Base-by-base conservation (phyloP, 2,113 vertebrate species). In the Podocnemis expansa region DNA sequence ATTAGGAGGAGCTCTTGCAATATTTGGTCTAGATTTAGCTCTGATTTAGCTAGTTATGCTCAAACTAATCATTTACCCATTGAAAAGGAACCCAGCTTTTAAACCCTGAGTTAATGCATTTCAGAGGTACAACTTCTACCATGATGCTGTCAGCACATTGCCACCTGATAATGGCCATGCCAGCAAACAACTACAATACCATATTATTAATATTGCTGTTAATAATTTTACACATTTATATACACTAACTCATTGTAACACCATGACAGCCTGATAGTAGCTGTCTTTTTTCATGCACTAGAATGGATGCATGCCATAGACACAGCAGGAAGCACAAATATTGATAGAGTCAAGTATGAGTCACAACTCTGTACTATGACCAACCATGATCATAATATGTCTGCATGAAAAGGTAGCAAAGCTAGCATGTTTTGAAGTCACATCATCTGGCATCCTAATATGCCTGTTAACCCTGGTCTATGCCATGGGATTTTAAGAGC, bases 1-100 rank as follows among this genome's bases (percentile, higher is more conserved):
- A 98, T 99, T 98, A 99, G 98, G 98, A 98, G 99, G 98, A 98
- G 98, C 97, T 98, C 98, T 98, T 98, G 98, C 97, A 97, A 96
- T 99, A 96, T 96, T 98, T 98, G 98, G 96, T 96, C 91, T 92
- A 13, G 51, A 86, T 83, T 52, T 89, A 82, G 89, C 58, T 52
- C 43, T 9, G 3, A 29, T 80, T 89, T 93, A 81, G 47, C 87
- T 82, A 73, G 29, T 86, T 87, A 60, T 88, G 95, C 78, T 86
- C 85, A 56, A 91, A 94, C 38, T 89, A 82, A 88, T 75, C 12
- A 47, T 78, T 22, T 24, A 76, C 4, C 24, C 47, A 70, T 51
- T n/a, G 89, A 29, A 84, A 85, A 73, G 34, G 29, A 80, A 84
- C 3, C 63, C 7, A 85, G 73, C 13, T 54, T 95, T 96, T 85